Conservation (phyloP, 2,888 invertebrate species). For the Aspidiotus rigidus region DNA sequence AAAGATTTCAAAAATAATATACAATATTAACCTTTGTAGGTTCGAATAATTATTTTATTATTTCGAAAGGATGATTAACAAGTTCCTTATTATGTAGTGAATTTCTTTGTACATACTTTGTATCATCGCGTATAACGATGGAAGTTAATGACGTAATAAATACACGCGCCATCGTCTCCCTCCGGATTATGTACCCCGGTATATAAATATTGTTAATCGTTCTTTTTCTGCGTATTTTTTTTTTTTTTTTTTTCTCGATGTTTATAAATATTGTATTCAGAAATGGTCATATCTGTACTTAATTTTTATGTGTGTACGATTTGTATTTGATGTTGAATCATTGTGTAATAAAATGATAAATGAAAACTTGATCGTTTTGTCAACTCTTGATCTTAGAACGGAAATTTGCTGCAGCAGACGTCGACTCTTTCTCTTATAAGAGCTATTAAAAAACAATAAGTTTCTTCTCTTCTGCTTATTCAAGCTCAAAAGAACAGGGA, state of each 20-base stretch:
- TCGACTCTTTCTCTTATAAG: no score
- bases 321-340: slow-evolving; percentile 32
- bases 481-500: no score
- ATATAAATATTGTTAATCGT: slow-evolving; percentile 23
- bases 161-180: neutral
- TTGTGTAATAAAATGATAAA: slow-evolving; percentile 28
- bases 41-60: neutral
- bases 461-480: no score
- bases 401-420: no score
- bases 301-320: slow-evolving; percentile 33
- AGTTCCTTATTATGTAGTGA: neutral
- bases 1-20: neutral
- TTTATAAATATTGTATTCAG: slow-evolving; percentile 18
- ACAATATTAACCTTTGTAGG: slow-evolving; percentile 17
- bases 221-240: slow-evolving; percentile 21
- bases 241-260: slow-evolving; percentile 15
- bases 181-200: neutral
- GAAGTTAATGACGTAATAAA: neutral
- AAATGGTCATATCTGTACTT: slow-evolving; percentile 33
- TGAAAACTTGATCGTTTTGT: neutral
- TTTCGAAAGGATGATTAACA: slow-evolving; percentile 28
- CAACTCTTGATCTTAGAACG: no score
- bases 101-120: no score
- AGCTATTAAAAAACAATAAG: no score
- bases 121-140: neutral